phyloP scores from a whole-genome alignment of 37 sponge, comb jelly and placozoan genomes.

The Hexactinellida sp. region DNA sequence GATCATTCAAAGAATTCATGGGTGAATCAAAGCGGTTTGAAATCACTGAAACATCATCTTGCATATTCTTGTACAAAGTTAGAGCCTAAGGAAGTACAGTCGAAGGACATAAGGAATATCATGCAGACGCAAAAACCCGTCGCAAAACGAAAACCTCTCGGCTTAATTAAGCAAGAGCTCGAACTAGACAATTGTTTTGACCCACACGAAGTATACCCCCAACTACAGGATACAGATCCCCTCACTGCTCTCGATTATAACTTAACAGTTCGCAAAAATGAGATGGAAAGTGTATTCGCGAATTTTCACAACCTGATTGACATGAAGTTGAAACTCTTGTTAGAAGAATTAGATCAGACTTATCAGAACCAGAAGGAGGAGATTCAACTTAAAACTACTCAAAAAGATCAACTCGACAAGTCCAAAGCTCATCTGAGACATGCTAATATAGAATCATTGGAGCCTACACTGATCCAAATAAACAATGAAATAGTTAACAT shows the following conservation, averaged over 20 bases:
- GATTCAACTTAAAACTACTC: neutral
- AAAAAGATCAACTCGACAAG: slow-evolving; percentile 5
- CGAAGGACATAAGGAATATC: neutral
- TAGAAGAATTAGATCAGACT: slow-evolving; percentile 1
- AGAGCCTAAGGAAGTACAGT: neutral
- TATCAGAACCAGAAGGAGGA: neutral
- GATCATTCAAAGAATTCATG: neutral
- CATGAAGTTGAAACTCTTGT: neutral
- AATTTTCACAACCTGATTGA: slow-evolving; percentile 8
- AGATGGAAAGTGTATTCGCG: neutral
- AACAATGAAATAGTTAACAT: neutral
- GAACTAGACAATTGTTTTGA: neutral
- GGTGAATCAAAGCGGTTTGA: slow-evolving; percentile 5
- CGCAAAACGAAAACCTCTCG: neutral
- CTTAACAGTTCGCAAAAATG: neutral
- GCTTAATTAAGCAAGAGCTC: neutral
- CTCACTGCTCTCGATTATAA: neutral
- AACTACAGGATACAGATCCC: neutral
- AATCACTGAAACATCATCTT: neutral
- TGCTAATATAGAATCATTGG: slow-evolving; percentile 2
- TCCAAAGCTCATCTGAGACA: slow-evolving; percentile 4
- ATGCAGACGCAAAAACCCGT: neutral
- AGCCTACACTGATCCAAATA: neutral
- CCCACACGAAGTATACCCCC: neutral
- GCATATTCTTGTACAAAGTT: neutral